Conservation (phyloP, 2,113 vertebrate species). For the Ptilorrhoa leucosticta region DNA sequence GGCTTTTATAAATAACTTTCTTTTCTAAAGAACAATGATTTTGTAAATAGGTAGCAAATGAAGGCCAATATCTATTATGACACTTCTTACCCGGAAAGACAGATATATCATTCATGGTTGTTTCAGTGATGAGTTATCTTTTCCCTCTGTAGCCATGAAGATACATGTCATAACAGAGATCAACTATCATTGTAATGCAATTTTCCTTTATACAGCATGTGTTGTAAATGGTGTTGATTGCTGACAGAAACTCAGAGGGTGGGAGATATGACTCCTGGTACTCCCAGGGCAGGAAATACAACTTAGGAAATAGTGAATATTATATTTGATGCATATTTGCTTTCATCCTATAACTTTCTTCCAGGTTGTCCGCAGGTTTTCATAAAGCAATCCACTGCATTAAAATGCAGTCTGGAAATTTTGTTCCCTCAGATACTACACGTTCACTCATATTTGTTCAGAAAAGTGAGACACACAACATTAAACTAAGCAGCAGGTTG, state of each 20-base stretch:
- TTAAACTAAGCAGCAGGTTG: neutral
- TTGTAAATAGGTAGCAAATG: neutral
- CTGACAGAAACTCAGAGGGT: conserved; percentile 54
- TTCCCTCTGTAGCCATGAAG: conserved; percentile 36
- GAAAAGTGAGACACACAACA: neutral
- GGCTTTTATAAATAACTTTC: neutral
- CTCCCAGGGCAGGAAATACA: neutral
- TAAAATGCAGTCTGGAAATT: neutral
- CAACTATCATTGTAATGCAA: conserved; percentile 45
- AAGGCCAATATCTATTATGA: conserved; percentile 51
- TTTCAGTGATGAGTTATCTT: conserved; percentile 41
- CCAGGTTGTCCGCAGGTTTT: neutral
- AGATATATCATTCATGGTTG: conserved; percentile 33
- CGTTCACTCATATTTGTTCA: neutral
- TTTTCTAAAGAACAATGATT: neutral
- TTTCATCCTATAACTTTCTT: neutral
- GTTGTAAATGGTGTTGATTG: conserved; percentile 47
- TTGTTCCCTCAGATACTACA: neutral
- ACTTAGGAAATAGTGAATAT: neutral
- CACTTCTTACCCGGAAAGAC: conserved; percentile 39
- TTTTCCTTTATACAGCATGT: conserved; percentile 39
- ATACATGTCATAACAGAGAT: conserved; percentile 70
- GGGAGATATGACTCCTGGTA: neutral
- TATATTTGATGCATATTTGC: neutral
- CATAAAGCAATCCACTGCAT: neutral